These are phyloP conservation scores for Nycteola revayana DNA, from an alignment of 2,888 invertebrate genomes.

Conservation along the genomic window DNA sequence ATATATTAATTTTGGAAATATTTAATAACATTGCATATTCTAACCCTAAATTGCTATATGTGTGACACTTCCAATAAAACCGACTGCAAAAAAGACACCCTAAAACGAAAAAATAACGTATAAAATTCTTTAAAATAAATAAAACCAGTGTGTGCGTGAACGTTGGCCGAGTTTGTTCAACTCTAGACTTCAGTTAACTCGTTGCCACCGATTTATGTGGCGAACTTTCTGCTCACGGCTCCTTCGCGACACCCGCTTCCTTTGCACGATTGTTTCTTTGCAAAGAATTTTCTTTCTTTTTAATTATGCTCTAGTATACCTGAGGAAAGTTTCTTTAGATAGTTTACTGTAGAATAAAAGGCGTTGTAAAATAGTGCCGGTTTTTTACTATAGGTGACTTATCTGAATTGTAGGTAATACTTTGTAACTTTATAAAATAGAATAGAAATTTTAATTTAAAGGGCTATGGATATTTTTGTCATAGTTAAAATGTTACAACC, in stretches of 20 bases:
- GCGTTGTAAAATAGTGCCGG: background rate
- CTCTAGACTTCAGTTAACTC: constrained; percentile 66
- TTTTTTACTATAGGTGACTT: background rate
- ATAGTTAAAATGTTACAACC: too few relatives aligned
- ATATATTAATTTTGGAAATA: too few relatives aligned
- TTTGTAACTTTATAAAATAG: too few relatives aligned
- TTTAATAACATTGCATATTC: background rate
- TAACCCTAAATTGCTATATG: background rate
- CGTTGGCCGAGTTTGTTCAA: constrained; percentile 62
- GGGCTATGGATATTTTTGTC: too few relatives aligned
- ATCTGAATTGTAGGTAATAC: background rate
- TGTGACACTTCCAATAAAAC: background rate
- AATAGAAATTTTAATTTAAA: too few relatives aligned
- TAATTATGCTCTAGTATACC: constrained; percentile 38
- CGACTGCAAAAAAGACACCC: constrained; percentile 8
- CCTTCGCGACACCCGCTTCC: constrained; percentile 61
- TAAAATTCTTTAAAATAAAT: constrained; percentile 36
- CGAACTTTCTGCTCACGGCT: constrained; percentile 58
- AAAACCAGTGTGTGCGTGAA: constrained; percentile 40
- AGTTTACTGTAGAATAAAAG: background rate
- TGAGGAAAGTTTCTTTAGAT: constrained; percentile 25
- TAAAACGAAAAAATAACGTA: too few relatives aligned
- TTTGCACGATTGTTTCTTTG: constrained; percentile 55
- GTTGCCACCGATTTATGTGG: constrained; percentile 63
- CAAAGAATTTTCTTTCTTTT: constrained; percentile 41